Conservation (phyloP, 2,113 vertebrate genomes). For the Circaetus gallicus region DNA sequence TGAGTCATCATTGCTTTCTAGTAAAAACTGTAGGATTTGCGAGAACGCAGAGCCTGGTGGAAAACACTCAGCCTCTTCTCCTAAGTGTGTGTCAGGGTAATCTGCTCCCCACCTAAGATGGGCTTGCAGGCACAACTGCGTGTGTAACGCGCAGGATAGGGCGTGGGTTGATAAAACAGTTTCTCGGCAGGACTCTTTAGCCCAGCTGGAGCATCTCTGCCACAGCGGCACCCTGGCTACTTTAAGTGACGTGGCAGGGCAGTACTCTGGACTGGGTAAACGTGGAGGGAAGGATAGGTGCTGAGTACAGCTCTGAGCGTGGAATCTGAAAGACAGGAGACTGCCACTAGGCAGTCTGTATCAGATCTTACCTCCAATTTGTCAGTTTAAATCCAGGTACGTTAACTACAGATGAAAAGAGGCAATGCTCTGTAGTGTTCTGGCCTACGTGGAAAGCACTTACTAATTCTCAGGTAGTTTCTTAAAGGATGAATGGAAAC, state of each 20-base stretch:
- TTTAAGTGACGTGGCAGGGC: neutral
- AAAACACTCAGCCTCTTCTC: too few species aligned
- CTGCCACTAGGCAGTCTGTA: neutral
- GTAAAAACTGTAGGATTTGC: neutral
- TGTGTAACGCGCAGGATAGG: accelerated
- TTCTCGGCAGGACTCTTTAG: neutral
- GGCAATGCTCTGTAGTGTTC: neutral
- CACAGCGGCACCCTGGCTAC: accelerated
- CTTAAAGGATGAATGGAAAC: neutral
- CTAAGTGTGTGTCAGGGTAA: neutral
- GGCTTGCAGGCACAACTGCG: neutral
- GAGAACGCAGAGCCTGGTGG: neutral
- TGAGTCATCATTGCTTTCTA: neutral
- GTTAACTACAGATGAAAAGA: neutral
- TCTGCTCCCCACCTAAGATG: neutral
- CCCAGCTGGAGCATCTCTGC: neutral
- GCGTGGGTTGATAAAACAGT: accelerated
- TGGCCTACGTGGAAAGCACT: neutral
- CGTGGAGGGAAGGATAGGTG: accelerated
- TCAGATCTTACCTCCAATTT: neutral
- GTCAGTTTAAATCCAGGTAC: neutral
- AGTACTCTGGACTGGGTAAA: accelerated
- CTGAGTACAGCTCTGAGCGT: accelerated
- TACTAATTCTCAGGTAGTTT: neutral
- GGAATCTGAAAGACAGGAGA: neutral